Percentiles rank a stretch among this genome's conserved stretches.
These are phyloP conservation scores for Volucella inflata DNA, from an alignment of 2,888 invertebrate species.

Conservation along the genomic window DNA sequence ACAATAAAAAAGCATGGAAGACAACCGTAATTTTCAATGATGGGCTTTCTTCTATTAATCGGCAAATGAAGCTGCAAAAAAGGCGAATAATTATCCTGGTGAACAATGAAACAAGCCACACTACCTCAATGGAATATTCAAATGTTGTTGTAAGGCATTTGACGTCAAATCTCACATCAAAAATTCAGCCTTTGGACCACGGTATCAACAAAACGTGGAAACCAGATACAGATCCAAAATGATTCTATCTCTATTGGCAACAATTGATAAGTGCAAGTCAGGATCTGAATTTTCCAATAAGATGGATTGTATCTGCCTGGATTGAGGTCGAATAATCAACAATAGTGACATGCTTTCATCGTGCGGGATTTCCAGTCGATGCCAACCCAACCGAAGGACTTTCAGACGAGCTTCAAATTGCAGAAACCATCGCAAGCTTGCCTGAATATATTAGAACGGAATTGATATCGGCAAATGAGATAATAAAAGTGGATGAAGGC, in stretches of 20 bases:
- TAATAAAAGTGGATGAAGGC: conserved; percentile 23
- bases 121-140: conserved; percentile 10
- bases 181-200: conserved; percentile 12
- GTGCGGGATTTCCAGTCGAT: no score
- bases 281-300: not conserved
- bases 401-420: conserved; percentile 15
- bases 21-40: conserved; percentile 8
- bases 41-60: not conserved
- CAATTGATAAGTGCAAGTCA: conserved; percentile 6
- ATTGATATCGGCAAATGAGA: conserved; percentile 20
- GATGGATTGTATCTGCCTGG: no score
- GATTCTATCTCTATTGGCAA: conserved; percentile 4
- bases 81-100: conserved; percentile 7
- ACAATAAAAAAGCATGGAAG: conserved; percentile 3
- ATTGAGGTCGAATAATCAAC: no score
- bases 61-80: conserved; percentile 18
- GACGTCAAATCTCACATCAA: conserved; percentile 14
- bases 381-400: no score
- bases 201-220: conserved; percentile 1
- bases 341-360: no score
- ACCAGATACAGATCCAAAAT: conserved; percentile 20
- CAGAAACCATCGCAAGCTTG: conserved; percentile 19
- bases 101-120: conserved; percentile 29
- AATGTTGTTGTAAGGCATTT: conserved; percentile 27
- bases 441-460: conserved; percentile 33